phyloP scores from a whole-genome alignment of 1,140 invertebrate genomes.

The Aradophagus sp. region DNA sequence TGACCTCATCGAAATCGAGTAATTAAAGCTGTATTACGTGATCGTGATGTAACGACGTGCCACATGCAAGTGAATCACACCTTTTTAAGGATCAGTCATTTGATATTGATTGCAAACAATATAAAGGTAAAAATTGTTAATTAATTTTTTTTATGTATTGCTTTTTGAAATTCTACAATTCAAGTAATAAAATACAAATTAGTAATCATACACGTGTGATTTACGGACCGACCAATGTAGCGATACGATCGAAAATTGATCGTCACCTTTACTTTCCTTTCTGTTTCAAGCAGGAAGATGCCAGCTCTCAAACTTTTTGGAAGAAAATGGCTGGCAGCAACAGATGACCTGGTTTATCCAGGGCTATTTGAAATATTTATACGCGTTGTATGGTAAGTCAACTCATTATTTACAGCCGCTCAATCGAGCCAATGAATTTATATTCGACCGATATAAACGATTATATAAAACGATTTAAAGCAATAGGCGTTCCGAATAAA shows the following conservation, averaged over 20 bases:
- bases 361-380: slow-evolving; percentile 84
- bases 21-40: slow-evolving; percentile 45
- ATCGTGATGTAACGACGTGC: slow-evolving; percentile 31
- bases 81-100: slow-evolving; percentile 19
- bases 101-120: too few species aligned
- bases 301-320: slow-evolving; percentile 84
- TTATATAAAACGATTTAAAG: slow-evolving; percentile 24
- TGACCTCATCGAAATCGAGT: slow-evolving; percentile 41
- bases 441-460: neutral
- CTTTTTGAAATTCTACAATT: too few species aligned
- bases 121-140: too few species aligned
- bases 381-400: slow-evolving; percentile 81
- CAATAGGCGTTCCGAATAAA: slow-evolving; percentile 5
- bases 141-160: too few species aligned
- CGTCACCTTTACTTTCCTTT: neutral
- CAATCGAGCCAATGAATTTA: slow-evolving; percentile 3
- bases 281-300: slow-evolving; percentile 74
- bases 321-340: slow-evolving; percentile 85
- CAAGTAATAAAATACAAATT: too few species aligned
- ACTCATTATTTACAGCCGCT: slow-evolving; percentile 7
- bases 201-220: too few species aligned
- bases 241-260: too few species aligned
- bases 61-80: slow-evolving; percentile 23
- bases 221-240: too few species aligned
- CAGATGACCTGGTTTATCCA: slow-evolving; percentile 86